Evolutionary conservation across 1,140 invertebrate species (phyloP), one percentile per base, ranked within the genome.

Genomic region (Drosophila pandora): DNA sequence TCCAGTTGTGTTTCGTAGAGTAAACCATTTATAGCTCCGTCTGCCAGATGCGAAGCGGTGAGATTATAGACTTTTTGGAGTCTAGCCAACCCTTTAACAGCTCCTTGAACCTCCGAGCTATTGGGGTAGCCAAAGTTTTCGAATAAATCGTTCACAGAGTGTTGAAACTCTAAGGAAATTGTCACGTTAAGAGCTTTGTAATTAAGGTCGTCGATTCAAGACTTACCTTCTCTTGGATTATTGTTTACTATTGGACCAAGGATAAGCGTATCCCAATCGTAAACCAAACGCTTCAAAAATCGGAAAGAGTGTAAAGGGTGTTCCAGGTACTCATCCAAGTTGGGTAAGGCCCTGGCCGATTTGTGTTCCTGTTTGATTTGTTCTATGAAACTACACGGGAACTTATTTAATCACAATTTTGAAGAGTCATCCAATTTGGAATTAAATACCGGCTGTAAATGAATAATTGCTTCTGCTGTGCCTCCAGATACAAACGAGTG

Each of bases 1-100:
- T 61, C 37, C 3, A 88, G 23, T 12, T 69, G 25, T 1, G 59
- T 17, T 2, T 34, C 63, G 1, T 59, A 58, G 1, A n/a, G 12
- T 1, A 45, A 1, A 10, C 47, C 79, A 57, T 76, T 58, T 23
- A 83, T 39, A 8, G 39, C 1, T 2, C 83, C 77, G 13, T 71
- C 49, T 2, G 75, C 77, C 21, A 90, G 30, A 4, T 84, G 54
- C 1, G 0, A n/a, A 0, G 77, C 43, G 0, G 53, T 71, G 8
- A 88, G 23, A 65, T 84, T 78, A 30, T 90, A 90, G 2, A 79
- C 48, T 2, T 28, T 23, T 30, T 90, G 85, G n/a, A 90, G 37
- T 2, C 82, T 63, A 2, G 47, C 22, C 1, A 90, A 13, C 2
- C 82, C 82, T 9, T 58, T 61, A 1, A 71, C 54, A 7, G 73